Conservation (phyloP, 2,113 vertebrate genomes). For the Actenoides hombroni region DNA sequence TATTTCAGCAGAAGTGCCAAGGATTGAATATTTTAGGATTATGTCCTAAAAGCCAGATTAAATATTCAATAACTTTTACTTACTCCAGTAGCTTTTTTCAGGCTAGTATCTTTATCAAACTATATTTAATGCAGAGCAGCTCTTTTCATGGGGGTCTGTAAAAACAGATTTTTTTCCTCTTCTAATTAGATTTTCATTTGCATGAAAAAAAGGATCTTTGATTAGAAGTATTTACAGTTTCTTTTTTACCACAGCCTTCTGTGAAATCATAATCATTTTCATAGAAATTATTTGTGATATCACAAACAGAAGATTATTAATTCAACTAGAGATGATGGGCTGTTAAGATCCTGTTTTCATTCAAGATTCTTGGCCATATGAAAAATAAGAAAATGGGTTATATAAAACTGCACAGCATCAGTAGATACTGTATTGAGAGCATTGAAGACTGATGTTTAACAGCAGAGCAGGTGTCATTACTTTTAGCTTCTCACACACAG, state of each 20-base stretch:
- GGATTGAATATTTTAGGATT: not conserved
- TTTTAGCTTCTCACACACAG: not conserved
- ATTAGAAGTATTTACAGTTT: conserved; percentile 18
- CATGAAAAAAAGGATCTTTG: conserved; percentile 21
- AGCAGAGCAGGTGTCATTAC: not conserved
- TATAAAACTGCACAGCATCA: not conserved
- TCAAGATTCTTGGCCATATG: not conserved
- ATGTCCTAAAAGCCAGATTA: not conserved
- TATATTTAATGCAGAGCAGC: not conserved
- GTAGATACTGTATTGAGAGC: not conserved
- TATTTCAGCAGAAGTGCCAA: not conserved
- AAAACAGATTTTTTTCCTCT: conserved; percentile 32
- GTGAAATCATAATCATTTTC: not conserved
- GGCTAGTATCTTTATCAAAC: not conserved
- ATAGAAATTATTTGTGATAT: not conserved
- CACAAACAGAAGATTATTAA: conserved; percentile 26
- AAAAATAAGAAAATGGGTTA: not conserved
- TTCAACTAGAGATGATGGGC: not conserved
- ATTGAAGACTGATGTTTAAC: not conserved
- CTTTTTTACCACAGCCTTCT: not conserved
- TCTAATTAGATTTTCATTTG: conserved; percentile 42
- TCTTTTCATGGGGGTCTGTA: not conserved
- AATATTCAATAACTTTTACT: not conserved
- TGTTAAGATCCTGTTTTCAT: not conserved
- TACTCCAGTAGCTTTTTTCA: not conserved